Evolutionary conservation across 2,797 vertebrate species (phyloP).

Genomic region (Macroramphosus scolopax): DNA sequence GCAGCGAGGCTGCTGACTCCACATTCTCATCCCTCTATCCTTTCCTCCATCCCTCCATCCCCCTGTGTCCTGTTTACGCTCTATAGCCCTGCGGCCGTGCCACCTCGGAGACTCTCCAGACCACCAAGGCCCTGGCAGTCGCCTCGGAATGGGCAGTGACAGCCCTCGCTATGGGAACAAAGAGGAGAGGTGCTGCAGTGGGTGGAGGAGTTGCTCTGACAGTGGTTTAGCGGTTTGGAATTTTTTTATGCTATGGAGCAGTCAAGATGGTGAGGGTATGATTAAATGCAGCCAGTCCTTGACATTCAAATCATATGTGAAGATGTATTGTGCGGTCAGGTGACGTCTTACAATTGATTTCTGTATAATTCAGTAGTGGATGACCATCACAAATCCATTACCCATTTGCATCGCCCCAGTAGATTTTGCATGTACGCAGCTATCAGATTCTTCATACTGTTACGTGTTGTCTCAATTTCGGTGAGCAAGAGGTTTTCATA

Average conservation of each 20-base stretch:
- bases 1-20: conserved; percentile 69
- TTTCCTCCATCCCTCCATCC: conserved; percentile 65
- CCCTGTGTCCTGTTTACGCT: conserved; percentile 75
- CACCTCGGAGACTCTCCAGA: conserved; percentile 77
- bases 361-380: conserved; percentile 13
- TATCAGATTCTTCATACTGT: conserved; percentile 43
- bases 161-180: conserved; percentile 58
- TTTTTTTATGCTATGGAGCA: conserved; percentile 41
- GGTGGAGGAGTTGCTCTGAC: conserved; percentile 59
- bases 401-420: too few species aligned
- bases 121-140: conserved; percentile 71
- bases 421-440: conserved; percentile 8
- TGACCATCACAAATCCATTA: conserved; percentile 20
- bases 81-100: conserved; percentile 68
- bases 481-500: conserved; percentile 65
- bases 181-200: conserved; percentile 54
- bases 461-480: conserved; percentile 52
- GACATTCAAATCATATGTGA: conserved; percentile 50
- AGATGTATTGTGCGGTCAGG: conserved; percentile 45
- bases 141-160: conserved; percentile 40
- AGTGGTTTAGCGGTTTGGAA: conserved; percentile 59
- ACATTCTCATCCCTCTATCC: conserved; percentile 73
- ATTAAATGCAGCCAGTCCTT: conserved; percentile 60
- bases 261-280: conserved; percentile 53
- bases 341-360: conserved; percentile 34